Percentiles rank a stretch among this genome's conserved stretches.
Evolutionary conservation across 1,140 invertebrate genomes (phyloP).

Genomic region (Ephestia elutella): DNA sequence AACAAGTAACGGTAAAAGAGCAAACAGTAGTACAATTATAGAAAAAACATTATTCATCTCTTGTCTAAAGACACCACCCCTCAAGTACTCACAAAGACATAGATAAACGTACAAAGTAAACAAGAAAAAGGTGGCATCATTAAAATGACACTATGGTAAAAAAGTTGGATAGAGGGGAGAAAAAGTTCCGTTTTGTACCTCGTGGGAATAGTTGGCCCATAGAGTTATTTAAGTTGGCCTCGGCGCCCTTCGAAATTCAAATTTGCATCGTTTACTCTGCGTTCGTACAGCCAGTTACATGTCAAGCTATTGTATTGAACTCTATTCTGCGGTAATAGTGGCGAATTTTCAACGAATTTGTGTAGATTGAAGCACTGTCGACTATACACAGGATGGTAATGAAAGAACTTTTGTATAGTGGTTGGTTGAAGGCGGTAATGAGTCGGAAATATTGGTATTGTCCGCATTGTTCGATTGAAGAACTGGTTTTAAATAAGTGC

Average conservation of each 20-base stretch:
- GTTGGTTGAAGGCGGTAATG: conserved; percentile 38
- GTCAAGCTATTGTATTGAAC: too few species aligned
- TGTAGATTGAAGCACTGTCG: too few species aligned
- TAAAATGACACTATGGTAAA: conserved; percentile 46
- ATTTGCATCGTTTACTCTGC: conserved; percentile 6
- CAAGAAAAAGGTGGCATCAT: conserved; percentile 44
- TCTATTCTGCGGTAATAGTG: too few species aligned
- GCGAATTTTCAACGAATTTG: too few species aligned
- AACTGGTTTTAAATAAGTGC: conserved; percentile 22
- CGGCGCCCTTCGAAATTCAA: not conserved
- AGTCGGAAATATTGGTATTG: conserved; percentile 42
- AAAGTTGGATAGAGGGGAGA: conserved; percentile 29
- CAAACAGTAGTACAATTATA: conserved; percentile 33
- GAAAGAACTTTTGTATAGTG: conserved; percentile 22
- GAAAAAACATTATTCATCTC: conserved; percentile 44
- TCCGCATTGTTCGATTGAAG: conserved; percentile 31
- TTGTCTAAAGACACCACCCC: conserved; percentile 54
- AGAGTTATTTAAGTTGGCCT: too few species aligned
- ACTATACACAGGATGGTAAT: not conserved
- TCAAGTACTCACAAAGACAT: conserved; percentile 34
- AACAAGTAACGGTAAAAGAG: conserved; percentile 40
- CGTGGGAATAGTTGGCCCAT: conserved; percentile 32
- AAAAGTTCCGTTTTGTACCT: conserved; percentile 16
- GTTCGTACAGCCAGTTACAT: too few species aligned
- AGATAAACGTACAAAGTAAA: conserved; percentile 51